Percentiles rank a stretch among this genome's conserved stretches.
Evolutionary conservation across 2,888 invertebrate species (phyloP).

Genomic region (Strigamia transsilvanica): DNA sequence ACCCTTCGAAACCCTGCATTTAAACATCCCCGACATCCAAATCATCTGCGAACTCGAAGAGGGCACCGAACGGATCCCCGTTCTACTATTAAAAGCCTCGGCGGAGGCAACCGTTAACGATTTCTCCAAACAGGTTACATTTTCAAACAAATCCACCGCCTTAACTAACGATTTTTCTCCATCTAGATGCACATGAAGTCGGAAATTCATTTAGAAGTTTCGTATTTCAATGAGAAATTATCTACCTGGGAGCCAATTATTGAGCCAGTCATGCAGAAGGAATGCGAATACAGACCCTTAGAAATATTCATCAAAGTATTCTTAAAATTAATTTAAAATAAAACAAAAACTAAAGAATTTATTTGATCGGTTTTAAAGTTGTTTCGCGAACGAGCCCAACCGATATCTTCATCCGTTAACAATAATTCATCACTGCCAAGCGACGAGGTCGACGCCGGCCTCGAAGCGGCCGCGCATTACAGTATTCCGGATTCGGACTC

Average conservation of each 20-base stretch:
- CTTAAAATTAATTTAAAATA: constrained; percentile 22
- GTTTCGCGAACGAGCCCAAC: constrained; percentile 57
- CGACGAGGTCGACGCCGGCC: constrained; percentile 62
- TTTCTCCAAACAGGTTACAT: constrained; percentile 71
- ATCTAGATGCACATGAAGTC: constrained; percentile 66
- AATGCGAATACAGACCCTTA: constrained; percentile 76
- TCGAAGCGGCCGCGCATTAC: constrained; percentile 61
- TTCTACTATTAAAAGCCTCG: constrained; percentile 69
- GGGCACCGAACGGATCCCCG: constrained; percentile 66
- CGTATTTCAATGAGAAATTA: constrained; percentile 75
- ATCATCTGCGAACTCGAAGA: constrained; percentile 73
- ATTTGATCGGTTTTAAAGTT: constrained; percentile 56
- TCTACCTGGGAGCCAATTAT: constrained; percentile 84
- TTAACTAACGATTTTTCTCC: constrained; percentile 49
- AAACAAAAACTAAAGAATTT: constrained; percentile 19
- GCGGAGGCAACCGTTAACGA: constrained; percentile 72
- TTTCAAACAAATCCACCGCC: constrained; percentile 3
- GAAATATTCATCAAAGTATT: constrained; percentile 71
- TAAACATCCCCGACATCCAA: constrained; percentile 70
- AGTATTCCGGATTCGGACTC: constrained; percentile 58
- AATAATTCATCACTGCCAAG: constrained; percentile 60
- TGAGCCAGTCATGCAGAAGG: constrained; percentile 75
- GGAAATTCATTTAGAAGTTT: constrained; percentile 67
- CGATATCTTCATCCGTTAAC: constrained; percentile 56
- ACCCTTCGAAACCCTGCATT: constrained; percentile 68